Conservation (phyloP, 2,888 invertebrate genomes). For the Adineta ricciae region DNA sequence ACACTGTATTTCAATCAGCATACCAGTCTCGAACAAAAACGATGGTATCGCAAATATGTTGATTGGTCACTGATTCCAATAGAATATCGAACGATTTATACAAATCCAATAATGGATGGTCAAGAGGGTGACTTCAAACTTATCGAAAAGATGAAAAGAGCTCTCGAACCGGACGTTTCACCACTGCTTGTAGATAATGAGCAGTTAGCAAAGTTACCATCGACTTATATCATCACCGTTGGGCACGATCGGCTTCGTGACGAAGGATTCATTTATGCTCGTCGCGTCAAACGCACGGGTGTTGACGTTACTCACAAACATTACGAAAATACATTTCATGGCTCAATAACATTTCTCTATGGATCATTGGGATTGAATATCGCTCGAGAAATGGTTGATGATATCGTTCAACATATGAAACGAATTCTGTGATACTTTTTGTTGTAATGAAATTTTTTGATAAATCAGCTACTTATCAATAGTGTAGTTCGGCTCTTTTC, state of each 20-base stretch:
- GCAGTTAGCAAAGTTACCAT: not conserved
- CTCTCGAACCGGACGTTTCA: slow-evolving; percentile 8
- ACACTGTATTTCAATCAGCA: not conserved
- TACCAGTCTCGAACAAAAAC: not conserved
- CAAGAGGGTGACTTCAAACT: not conserved
- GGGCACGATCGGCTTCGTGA: slow-evolving; percentile 25
- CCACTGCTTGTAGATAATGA: slow-evolving; percentile 8
- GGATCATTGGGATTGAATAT: not conserved
- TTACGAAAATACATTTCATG: slow-evolving; percentile 28
- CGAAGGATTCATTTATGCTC: slow-evolving; percentile 3
- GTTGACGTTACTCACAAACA: not conserved
- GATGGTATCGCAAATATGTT: slow-evolving; percentile 16
- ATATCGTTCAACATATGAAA: not conserved
- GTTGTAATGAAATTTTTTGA: too few relatives aligned
- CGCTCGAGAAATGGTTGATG: not conserved
- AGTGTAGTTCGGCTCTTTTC: too few relatives aligned
- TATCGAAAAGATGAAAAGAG: not conserved
- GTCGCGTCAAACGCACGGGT: slow-evolving; percentile 6
- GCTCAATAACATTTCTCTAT: not conserved
- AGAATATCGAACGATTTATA: not conserved
- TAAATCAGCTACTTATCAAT: too few relatives aligned
- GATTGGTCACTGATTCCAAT: not conserved
- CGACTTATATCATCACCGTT: slow-evolving; percentile 22
- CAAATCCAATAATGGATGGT: not conserved
- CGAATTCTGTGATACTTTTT: not conserved